These are phyloP conservation scores for Macropus fuliginosus DNA, from an alignment of 2,797 vertebrate genomes.

Conservation along the genomic window DNA sequence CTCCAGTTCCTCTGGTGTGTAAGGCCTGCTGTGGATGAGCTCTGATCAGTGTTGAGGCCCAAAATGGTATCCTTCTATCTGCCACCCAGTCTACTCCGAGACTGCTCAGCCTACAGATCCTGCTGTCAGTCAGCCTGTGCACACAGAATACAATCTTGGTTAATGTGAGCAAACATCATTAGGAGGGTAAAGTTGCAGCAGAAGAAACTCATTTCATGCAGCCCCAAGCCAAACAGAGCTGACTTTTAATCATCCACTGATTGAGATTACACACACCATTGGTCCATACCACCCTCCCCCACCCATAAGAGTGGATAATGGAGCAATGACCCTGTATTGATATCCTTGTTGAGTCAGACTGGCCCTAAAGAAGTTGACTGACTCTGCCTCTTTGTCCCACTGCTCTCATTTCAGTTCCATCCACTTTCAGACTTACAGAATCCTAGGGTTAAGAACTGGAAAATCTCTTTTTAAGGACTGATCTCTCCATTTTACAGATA, in stretches of 20 bases:
- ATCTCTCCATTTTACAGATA: neutral
- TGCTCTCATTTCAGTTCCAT: neutral
- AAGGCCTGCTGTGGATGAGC: neutral
- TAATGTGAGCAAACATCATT: neutral
- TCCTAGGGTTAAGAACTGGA: neutral
- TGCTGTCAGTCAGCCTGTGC: neutral
- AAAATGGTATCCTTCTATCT: neutral
- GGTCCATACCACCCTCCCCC: no score
- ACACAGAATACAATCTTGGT: neutral
- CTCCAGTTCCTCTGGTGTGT: neutral
- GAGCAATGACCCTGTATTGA: neutral
- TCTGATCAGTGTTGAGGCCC: neutral
- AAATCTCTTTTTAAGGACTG: neutral
- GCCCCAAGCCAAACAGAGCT: neutral
- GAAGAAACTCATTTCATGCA: neutral
- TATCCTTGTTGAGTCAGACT: neutral
- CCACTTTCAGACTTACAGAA: neutral
- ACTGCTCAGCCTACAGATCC: no score
- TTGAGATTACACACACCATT: neutral
- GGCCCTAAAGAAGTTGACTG: neutral
- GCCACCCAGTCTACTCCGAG: neutral
- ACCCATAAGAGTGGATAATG: neutral
- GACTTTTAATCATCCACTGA: neutral
- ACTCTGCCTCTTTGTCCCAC: neutral
- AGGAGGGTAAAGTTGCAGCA: neutral